Base-by-base conservation (phyloP, 2,113 vertebrate genomes). In the Urocynchramus pylzowi region DNA sequence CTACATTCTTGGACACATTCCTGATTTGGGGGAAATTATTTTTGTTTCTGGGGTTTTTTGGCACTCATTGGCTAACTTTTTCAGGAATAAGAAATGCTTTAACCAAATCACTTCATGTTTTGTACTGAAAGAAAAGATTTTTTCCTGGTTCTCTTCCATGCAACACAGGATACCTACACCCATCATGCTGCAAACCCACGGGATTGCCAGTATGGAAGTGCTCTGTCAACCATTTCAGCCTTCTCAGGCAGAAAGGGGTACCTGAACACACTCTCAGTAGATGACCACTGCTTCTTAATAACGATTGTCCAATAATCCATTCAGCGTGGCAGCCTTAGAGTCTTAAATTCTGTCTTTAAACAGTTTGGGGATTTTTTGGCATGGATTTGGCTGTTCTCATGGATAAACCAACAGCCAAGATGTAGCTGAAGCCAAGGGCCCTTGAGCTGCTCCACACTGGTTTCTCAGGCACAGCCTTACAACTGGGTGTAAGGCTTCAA, bases 141-240 rank as follows among this genome's bases (percentile, higher is more conserved):
- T 83, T 80, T 74, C 53, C 57, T 42, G 20, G 6, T 33, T 84
- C 15, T 86, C 16, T 84, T 81, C 28, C n/a, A 54, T 6, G 8
- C 10, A 73, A 3, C 10, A 8, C 0, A 4, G 6, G 15, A n/a
- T n/a, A 49, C 11, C 12, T 26, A 53, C 10, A 22, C 15, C 10
- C 26, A 23, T 35, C 26, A 45, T 53, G 22, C 24, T 61, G 15
- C 49, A 68, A 71, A 76, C 7, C 6, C 22, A 12, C 8, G n/a
- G 6, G 22, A 47, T 13, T 77, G 18, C 15, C 23, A 24, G 18
- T 47, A 19, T 3, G 41, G 16, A 70, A 47, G 68, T 10, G 7
- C 10, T 61, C 2, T 16, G 28, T 42, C 37, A 16, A 11, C 19
- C 11, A 60, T 64, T 64, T 59, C 44, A 71, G 27, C 44, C 10